Conservation (phyloP, 1,140 invertebrate species). For the Ylistrum balloti region DNA sequence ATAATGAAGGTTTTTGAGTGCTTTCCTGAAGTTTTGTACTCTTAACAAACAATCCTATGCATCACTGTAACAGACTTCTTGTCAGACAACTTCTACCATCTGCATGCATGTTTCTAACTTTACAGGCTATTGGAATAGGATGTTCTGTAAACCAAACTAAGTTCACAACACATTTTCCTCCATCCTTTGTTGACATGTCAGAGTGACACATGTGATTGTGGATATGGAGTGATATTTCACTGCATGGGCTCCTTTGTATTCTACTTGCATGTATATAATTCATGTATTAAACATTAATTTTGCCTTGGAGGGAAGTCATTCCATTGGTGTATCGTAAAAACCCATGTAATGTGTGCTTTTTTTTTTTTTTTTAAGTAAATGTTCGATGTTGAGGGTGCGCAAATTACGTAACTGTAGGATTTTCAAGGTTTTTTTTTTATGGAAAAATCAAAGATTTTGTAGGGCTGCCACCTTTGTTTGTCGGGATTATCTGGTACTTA, state of each 20-base stretch:
- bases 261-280: neutral
- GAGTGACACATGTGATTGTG: neutral
- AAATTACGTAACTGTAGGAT: too few relatives aligned
- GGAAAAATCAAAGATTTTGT: too few relatives aligned
- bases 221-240: neutral
- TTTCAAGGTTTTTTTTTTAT: too few relatives aligned
- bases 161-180: neutral
- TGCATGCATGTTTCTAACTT: conserved; percentile 6
- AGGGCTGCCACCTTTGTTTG: too few relatives aligned
- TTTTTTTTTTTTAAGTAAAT: too few relatives aligned
- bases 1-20: neutral
- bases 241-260: neutral
- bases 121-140: neutral
- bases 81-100: neutral
- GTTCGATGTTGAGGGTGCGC: too few relatives aligned
- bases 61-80: conserved; percentile 10
- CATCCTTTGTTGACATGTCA: neutral
- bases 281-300: neutral
- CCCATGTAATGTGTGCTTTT: neutral
- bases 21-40: neutral
- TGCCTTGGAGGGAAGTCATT: neutral
- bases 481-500: too few relatives aligned
- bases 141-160: neutral
- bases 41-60: neutral
- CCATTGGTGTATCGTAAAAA: neutral